phyloP scores from a whole-genome alignment of 2,888 invertebrate genomes.

The Ypsolopha scabrella region DNA sequence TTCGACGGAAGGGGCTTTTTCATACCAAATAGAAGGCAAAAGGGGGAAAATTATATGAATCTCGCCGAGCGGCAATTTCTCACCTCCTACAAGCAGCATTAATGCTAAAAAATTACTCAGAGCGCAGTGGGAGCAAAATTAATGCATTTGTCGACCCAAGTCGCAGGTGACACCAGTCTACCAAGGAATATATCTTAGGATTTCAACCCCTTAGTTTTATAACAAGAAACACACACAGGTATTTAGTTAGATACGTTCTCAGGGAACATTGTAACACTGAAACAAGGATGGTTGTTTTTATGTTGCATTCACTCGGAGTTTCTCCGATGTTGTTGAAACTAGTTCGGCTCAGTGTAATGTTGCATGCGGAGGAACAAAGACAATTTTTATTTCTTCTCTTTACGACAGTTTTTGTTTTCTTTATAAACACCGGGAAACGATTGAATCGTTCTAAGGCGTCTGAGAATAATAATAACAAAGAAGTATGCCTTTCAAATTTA shows the following conservation, averaged over 20 bases:
- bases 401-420: slow-evolving; percentile 10
- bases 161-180: slow-evolving; percentile 15
- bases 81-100: slow-evolving; percentile 23
- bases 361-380: neutral
- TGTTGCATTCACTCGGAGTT: slow-evolving; percentile 1
- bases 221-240: neutral
- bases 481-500: too few relatives aligned
- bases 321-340: slow-evolving; percentile 1
- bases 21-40: slow-evolving; percentile 7
- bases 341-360: neutral
- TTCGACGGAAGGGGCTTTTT: neutral
- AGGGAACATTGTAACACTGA: neutral
- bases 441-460: too few relatives aligned
- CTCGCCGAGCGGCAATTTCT: slow-evolving; percentile 23
- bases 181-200: slow-evolving; percentile 1
- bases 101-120: slow-evolving; percentile 32
- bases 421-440: neutral
- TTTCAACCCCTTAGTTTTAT: neutral
- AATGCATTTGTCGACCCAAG: slow-evolving; percentile 22
- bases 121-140: slow-evolving; percentile 24
- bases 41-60: slow-evolving; percentile 17
- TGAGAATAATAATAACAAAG: too few relatives aligned
- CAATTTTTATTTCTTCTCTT: neutral
- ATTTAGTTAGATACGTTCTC: neutral
- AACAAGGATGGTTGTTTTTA: neutral